Evolutionary conservation across 2,113 vertebrate genomes (phyloP).

Genomic region (Heterotilapia buettikoferi): DNA sequence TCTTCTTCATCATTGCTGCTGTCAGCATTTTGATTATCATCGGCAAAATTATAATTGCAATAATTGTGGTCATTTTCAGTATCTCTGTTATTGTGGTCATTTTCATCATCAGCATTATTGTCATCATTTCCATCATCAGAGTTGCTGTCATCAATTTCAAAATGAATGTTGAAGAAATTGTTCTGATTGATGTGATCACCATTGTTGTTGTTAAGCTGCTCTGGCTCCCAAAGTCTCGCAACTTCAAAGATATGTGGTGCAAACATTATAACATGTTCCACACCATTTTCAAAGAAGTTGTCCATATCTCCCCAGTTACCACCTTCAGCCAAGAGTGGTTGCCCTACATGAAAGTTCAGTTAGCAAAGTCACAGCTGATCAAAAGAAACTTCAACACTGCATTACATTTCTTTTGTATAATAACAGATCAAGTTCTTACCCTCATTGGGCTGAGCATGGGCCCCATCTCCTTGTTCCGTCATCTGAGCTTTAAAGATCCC

Average conservation of each 20-base stretch:
- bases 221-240: neutral
- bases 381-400: neutral
- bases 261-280: accelerated
- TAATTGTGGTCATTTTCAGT: neutral
- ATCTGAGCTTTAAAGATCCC: neutral
- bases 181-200: neutral
- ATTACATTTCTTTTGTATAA: neutral
- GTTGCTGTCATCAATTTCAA: neutral
- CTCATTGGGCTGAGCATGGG: neutral
- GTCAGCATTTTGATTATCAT: neutral
- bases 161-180: neutral
- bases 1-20: neutral
- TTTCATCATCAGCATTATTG: neutral
- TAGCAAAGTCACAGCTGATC: neutral
- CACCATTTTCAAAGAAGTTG: neutral
- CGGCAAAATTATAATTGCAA: neutral
- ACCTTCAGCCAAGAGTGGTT: neutral
- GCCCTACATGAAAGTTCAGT: neutral
- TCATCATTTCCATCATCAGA: neutral
- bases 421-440: neutral
- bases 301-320: neutral
- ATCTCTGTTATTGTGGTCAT: neutral
- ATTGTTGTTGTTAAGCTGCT: neutral
- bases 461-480: neutral
- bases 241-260: neutral